phyloP scores from a whole-genome alignment of 2,113 vertebrate species.

The Aptenodytes patagonicus region DNA sequence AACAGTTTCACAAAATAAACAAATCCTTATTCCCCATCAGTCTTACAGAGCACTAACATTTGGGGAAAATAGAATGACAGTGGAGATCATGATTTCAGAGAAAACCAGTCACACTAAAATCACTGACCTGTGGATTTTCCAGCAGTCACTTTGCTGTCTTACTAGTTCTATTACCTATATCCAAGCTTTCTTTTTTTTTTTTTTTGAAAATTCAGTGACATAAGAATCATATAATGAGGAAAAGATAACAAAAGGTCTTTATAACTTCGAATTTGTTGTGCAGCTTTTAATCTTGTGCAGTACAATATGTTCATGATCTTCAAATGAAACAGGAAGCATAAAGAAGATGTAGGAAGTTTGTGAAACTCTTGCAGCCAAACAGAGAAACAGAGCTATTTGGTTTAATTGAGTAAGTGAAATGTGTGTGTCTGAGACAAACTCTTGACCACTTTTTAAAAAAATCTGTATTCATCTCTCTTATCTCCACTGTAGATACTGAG shows the following conservation, averaged over 20 bases:
- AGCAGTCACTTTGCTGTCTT: neutral
- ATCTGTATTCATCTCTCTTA: neutral
- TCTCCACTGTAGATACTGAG: too few relatives aligned
- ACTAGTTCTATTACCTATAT: neutral
- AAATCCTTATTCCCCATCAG: neutral
- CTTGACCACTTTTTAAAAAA: neutral
- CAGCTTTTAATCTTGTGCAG: neutral
- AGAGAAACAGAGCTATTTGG: neutral
- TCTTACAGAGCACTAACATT: neutral
- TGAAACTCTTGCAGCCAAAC: neutral
- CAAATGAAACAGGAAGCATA: neutral
- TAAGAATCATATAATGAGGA: neutral
- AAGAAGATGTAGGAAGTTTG: neutral
- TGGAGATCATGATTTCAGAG: neutral
- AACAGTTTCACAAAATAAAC: neutral
- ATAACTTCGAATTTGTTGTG: neutral
- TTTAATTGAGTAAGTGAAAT: neutral
- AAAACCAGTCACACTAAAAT: neutral
- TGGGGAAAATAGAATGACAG: neutral
- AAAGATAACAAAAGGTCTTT: neutral
- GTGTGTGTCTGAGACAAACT: neutral
- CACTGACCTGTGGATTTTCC: neutral
- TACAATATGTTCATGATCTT: neutral
- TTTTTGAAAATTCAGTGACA: neutral
- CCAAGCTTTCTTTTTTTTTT: neutral